Evolutionary conservation across 2,113 vertebrate species (phyloP), one percentile per base, ranked within the genome.

Genomic region (Eublepharis macularius): DNA sequence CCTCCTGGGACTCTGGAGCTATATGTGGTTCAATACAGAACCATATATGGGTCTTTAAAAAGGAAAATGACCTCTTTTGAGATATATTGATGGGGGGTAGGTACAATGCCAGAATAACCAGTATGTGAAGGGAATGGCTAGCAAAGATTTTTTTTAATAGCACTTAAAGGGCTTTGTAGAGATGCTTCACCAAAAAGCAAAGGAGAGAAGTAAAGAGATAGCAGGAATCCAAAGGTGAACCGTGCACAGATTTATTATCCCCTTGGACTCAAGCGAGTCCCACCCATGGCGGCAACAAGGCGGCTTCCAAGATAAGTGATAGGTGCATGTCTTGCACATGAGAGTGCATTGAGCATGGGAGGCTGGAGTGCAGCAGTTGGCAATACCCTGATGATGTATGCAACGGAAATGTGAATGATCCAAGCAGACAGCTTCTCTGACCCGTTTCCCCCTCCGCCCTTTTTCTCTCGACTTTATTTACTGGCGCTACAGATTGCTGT

Each of bases 391-490:
- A 41, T 73, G 91, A 84, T 80, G 87, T 77, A 54, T 57, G 89
- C 85, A 36, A 0, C 14, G 80, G 80, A 82, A 78, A 24, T 39
- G 70, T 39, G 76, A 91, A 85, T 86, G 80, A 85, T 84, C 51
- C 32, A 84, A 91, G 60, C 88, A 88, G 86, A 66, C 72, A 76
- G 76, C 86, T 93, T 49, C 85, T 39, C 57, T 88, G 86, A 89
- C 80, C 47, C 45, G 6, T 87, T 87, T 89, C 32, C 43, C 70
- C 45, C 83, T 73, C 45, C 14, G 81, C 26, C 81, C 65, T 78
- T 80, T 81, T 2, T 80, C 79, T 82, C 75, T 65, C 80, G 57
- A 34, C 90, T 93, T 88, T 85, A 72, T 90, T 91, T 82, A 90
- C 81, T 39, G 77, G 83, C 60, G n/a, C 32, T 83, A 66, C 76